Evolutionary conservation across 2,113 vertebrate species (phyloP), one percentile per base, ranked within the genome.

Genomic region (Chascanopsetta lugubris): DNA sequence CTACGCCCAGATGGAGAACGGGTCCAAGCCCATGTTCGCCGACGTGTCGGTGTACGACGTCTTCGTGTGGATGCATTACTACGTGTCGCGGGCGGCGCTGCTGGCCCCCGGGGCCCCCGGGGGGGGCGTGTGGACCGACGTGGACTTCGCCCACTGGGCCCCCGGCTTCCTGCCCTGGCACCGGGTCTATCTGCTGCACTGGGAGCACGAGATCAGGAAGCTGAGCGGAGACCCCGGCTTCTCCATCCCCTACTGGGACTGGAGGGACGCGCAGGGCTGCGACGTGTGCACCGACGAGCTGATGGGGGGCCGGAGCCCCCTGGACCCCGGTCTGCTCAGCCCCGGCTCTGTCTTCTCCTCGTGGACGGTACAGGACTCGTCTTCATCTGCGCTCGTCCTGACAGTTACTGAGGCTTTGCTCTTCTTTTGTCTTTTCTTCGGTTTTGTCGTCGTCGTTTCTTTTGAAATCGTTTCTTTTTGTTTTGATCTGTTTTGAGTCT

Each of bases 61-160:
- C n/a, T 99, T 98, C 60, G 96, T 98, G 59, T 99, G 97, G 97
- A 93, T 96, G 82, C 97, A 99, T 75, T 99, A 99, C 49, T 99
- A 98, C 1, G 95, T 95, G 34, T 97, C 97, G 32, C 90, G 93
- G 20, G 92, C 94, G 56, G 90, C 94, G 0, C 84, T 96, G 18
- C 48, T 99, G 1, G 95, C n/a, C n/a, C n/a, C n/a, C n/a, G 95
- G 1, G 94, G 93, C 0, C 89, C 94, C n/a, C n/a, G n/a, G n/a
- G 2, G 89, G 59, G 0, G 90, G 70, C 0, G 89, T 98, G 43
- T 99, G 95, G 95, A 65, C 70, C 5, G 69, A 97, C 49, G 92
- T 98, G 65, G 96, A 99, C 61, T 99, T 98, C 81, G 97, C 92
- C 1, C 97, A 99, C 0, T 96, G 98, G 91, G 95, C 93, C 0